Evolutionary conservation across 2,113 vertebrate species (phyloP), one percentile per base, ranked within the genome.

Genomic region (Actinemys pallida): DNA sequence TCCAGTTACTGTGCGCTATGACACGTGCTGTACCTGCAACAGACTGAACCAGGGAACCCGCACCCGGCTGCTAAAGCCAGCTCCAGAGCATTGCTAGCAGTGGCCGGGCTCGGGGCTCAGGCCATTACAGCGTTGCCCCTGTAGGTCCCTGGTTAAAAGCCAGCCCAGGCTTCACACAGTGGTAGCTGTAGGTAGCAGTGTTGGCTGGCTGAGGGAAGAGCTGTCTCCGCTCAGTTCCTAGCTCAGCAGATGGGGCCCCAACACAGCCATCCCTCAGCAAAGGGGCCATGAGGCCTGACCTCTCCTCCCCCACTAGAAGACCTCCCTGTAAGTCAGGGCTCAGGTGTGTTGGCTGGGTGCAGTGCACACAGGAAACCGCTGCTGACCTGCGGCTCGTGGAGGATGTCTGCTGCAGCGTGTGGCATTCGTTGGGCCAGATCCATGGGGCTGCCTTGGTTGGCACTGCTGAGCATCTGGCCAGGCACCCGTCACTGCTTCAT

Each of bases 41-140:
- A 54, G 17, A 52, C 42, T 83, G 49, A 2, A 10, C 16, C 6
- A 2, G 13, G 2, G 0, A 0, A 8, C 17, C 59, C 29, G 27
- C 27, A 79, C 89, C 72, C 45, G 29, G 20, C 86, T 93, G 84
- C 45, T 69, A 79, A 72, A 76, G 56, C 11, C 65, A 31, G 62
- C 59, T 14, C 27, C 29, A 57, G 59, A 11, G 0, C 8, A 35
- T 14, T 62, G 13, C n/a, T 27, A 54, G 69, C 49, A 13, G 76
- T 22, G 0, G 3, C 35, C 84, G 84, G 93, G 56, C 83, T 81
- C 53, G 50, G 13, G 93, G 56, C 83, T 81, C 53, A 47, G 13
- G 29, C 52, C 45, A 87, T 49, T n/a, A 24, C n/a, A 76, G 39
- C 42, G 4, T 42, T 45, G 20, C 42, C 31, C 42, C 72, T 45